Evolutionary conservation across 1,140 invertebrate genomes (phyloP).

Genomic region (Cotesia vestalis): DNA sequence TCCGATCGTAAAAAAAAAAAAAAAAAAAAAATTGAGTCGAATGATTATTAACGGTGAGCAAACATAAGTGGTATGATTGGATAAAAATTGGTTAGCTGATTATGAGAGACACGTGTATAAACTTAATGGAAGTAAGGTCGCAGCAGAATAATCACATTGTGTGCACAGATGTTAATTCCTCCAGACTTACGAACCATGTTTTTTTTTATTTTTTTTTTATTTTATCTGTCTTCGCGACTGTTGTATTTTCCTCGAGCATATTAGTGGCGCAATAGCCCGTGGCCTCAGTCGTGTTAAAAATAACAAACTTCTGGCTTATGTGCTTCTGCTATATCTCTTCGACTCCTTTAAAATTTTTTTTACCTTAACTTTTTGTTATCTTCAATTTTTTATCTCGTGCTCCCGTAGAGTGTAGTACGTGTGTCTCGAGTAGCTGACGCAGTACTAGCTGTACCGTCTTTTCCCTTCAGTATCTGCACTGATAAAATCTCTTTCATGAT

Average conservation of each 20-base stretch:
- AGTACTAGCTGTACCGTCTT: background rate
- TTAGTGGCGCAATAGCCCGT: no score
- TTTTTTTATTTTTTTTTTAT: background rate
- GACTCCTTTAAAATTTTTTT: no score
- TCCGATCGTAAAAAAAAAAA: no score
- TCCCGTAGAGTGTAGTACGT: background rate
- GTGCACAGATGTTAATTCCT: conserved; percentile 13
- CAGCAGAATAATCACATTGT: conserved; percentile 1
- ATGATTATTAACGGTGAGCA: no score
- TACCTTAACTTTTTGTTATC: no score
- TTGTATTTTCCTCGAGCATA: conserved; percentile 8
- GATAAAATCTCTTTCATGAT: conserved; percentile 30
- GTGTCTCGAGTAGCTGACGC: background rate
- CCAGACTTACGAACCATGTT: no score
- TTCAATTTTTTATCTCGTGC: no score
- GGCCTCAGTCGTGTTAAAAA: no score
- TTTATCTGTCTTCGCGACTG: background rate
- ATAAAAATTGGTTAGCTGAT: background rate
- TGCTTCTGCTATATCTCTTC: no score
- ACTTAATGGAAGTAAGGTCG: conserved; percentile 1
- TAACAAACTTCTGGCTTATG: no score
- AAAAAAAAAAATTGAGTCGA: no score
- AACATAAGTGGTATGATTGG: conserved; percentile 4
- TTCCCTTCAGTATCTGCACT: background rate
- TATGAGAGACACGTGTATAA: conserved; percentile 11